These are phyloP conservation scores for Alosa sapidissima DNA, from an alignment of 2,797 vertebrate species.

Conservation along the genomic window DNA sequence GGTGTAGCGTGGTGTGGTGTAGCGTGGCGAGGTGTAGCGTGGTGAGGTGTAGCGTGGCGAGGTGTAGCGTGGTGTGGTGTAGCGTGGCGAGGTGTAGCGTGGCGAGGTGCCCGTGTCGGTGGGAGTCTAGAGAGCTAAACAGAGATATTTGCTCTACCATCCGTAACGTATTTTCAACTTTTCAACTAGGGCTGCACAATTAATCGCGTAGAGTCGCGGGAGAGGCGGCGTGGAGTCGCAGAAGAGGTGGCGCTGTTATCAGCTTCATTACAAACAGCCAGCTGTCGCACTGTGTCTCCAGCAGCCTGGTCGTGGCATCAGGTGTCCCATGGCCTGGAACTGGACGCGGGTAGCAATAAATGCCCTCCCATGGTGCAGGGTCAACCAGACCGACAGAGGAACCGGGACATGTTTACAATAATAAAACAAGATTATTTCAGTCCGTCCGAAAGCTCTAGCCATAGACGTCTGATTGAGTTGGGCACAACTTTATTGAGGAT, in stretches of 20 bases:
- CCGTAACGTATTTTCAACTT: not conserved
- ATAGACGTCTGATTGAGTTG: not conserved
- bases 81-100: no score
- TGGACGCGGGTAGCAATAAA: not conserved
- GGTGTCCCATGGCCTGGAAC: conserved; percentile 41
- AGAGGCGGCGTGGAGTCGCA: not conserved
- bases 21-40: no score
- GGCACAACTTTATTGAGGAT: not conserved
- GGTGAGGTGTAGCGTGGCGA: no score
- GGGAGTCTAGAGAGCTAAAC: not conserved
- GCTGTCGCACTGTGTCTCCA: not conserved
- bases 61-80: no score
- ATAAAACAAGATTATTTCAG: not conserved
- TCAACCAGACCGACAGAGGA: not conserved
- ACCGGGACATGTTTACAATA: not conserved
- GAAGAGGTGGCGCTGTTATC: not conserved
- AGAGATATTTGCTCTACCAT: not conserved
- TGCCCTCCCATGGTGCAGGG: not conserved
- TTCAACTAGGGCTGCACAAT: not conserved
- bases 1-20: no score
- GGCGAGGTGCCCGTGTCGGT: no score
- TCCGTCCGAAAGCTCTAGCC: not conserved
- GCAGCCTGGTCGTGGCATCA: not conserved
- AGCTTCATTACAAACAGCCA: not conserved
- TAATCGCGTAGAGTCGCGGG: no score